Base-by-base conservation (phyloP, 1,140 invertebrate genomes). In the Mycetomoellerius zeteki region DNA sequence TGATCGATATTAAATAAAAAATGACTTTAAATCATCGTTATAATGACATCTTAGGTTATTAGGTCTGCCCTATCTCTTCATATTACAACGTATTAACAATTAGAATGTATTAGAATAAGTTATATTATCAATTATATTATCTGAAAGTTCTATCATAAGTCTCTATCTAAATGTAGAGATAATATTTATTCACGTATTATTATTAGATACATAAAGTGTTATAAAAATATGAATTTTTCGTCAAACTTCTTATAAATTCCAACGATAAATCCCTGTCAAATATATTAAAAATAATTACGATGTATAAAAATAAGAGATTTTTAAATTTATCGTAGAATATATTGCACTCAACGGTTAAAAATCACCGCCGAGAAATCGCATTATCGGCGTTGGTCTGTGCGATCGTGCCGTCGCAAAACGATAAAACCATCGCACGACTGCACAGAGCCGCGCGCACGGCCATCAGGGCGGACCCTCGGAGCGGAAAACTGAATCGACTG, bases 401-500 rank as follows among this genome's bases (percentile, higher is more conserved):
- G 21, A 73, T 75, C 73, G 88, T 33, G 86, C 50, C 78, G 73
- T 72, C 71, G 76, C 89, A 86, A 84, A 89, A 77, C 89, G 89
- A 90, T 89, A 87, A 90, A 90, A 87, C 89, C 80, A 85, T 90
- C 73, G 88, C 78, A 77, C 71, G 77, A 43, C 47, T 58, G 88
- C 60, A 78, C 71, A 76, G 72, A 85, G 54, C 54, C 24, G 86
- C 58, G 65, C 54, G 77, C 77, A 50, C 65, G 47, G 52, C 85
- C 89, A 90, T 90, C 89, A 65, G 86, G 87, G 86, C 88, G 89
- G 90, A 93, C 92, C 92, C 92, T 93, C 92, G 89, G 91, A 92
- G 92, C 91, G 93, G 92, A 93, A 94, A 94, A 95, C 94, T 94
- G 94, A 94, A 95, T 94, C 94, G 94, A 93, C 94, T 94, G 93